Evolutionary conservation across 2,888 invertebrate genomes (phyloP).

Genomic region (Dasysyrphus albostriatus): DNA sequence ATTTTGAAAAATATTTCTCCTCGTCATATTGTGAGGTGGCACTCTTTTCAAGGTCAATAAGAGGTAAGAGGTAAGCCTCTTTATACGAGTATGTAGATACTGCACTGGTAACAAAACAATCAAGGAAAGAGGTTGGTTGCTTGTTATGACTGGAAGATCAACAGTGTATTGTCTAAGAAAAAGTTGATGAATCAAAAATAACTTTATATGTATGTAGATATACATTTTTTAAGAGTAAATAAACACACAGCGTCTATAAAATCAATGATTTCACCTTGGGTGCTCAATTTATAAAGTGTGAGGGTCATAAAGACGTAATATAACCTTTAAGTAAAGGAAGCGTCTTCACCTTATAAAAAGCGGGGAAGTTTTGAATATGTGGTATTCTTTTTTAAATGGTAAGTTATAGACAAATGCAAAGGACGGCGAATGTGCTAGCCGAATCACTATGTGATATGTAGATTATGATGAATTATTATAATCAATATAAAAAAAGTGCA

Average conservation of each 20-base stretch:
- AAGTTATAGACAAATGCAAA: no score
- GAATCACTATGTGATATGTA: no score
- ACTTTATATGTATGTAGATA: background rate
- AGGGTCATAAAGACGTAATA: no score
- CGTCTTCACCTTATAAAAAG: no score
- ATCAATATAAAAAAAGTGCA: no score
- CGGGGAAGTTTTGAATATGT: no score
- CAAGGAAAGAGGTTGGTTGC: slow-evolving; percentile 10
- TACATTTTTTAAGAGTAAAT: background rate
- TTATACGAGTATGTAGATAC: background rate
- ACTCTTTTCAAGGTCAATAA: slow-evolving; percentile 46
- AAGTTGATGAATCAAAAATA: slow-evolving; percentile 1
- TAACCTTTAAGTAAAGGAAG: no score
- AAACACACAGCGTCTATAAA: background rate
- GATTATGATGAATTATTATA: no score
- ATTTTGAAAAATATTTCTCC: slow-evolving; percentile 30
- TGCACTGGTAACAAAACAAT: slow-evolving; percentile 3
- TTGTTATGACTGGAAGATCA: slow-evolving; percentile 25
- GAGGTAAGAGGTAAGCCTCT: slow-evolving; percentile 1
- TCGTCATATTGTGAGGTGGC: slow-evolving; percentile 13
- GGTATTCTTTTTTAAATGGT: no score
- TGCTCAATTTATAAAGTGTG: background rate
- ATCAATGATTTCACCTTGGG: background rate
- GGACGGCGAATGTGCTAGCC: no score
- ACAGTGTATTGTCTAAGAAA: slow-evolving; percentile 6